A percentile compares a stretch with the other conserved stretches of the same genome.
Conservation (phyloP, 2,113 vertebrate genomes). For the Petrocephalus microphthalmus region DNA sequence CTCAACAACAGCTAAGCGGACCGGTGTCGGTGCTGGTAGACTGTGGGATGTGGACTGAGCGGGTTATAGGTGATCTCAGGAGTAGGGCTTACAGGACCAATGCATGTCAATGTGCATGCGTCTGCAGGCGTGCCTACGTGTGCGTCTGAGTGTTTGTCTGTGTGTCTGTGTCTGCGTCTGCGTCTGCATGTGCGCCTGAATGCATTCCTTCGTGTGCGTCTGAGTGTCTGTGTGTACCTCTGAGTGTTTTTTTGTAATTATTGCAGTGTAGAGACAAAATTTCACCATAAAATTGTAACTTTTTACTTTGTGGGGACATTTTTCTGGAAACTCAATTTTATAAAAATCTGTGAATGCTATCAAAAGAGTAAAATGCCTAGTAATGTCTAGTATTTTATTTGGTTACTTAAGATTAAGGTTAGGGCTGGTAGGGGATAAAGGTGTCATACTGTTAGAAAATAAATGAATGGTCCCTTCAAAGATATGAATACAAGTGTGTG, state of each 20-base stretch:
- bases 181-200: background rate
- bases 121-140: too few species aligned
- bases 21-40: background rate
- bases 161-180: background rate
- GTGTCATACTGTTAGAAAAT: background rate
- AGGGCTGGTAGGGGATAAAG: background rate
- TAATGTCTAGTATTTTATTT: background rate
- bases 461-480: background rate
- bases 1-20: background rate
- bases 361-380: background rate
- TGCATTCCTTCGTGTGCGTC: background rate
- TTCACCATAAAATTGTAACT: background rate
- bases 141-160: background rate
- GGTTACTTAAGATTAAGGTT: background rate
- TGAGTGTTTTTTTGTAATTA: too few species aligned
- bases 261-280: too few species aligned
- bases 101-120: background rate
- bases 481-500: background rate
- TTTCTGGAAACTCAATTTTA: background rate
- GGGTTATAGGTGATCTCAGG: background rate
- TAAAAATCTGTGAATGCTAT: background rate
- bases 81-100: too few species aligned
- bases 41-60: background rate
- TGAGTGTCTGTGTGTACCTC: constrained; percentile 7
- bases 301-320: background rate